These are phyloP conservation scores for Lysandra bellargus DNA, from an alignment of 2,888 invertebrate genomes.

Conservation along the genomic window DNA sequence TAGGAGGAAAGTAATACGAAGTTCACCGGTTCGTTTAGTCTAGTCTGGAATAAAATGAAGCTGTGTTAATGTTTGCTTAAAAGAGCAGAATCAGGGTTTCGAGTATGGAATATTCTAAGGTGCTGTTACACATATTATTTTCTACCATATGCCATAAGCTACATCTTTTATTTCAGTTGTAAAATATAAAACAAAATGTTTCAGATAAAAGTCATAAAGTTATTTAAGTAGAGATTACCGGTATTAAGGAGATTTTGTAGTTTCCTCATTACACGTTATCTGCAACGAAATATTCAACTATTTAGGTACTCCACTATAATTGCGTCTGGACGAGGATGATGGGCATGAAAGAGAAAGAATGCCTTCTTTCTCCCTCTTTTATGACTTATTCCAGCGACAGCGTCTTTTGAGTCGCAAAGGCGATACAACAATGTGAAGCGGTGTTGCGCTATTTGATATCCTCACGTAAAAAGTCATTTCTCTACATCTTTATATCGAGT, in stretches of 20 bases:
- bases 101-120: no score
- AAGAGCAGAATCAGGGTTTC: no score
- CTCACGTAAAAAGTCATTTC: no score
- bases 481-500: no score
- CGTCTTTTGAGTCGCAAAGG: no score
- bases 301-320: neutral
- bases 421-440: no score
- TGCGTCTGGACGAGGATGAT: neutral
- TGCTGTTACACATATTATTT: neutral
- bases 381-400: neutral
- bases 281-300: neutral
- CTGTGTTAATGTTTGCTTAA: no score
- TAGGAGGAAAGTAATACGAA: no score
- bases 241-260: constrained; percentile 11
- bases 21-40: no score
- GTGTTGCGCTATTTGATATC: no score
- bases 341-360: neutral
- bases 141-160: neutral
- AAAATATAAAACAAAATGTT: constrained; percentile 14
- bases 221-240: constrained; percentile 4
- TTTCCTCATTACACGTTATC: constrained; percentile 16
- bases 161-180: neutral
- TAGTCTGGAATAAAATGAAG: no score
- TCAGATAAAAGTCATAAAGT: constrained; percentile 17
- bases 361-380: neutral